Conservation (phyloP, 2,113 vertebrate genomes). For the Ictalurus punctatus region DNA sequence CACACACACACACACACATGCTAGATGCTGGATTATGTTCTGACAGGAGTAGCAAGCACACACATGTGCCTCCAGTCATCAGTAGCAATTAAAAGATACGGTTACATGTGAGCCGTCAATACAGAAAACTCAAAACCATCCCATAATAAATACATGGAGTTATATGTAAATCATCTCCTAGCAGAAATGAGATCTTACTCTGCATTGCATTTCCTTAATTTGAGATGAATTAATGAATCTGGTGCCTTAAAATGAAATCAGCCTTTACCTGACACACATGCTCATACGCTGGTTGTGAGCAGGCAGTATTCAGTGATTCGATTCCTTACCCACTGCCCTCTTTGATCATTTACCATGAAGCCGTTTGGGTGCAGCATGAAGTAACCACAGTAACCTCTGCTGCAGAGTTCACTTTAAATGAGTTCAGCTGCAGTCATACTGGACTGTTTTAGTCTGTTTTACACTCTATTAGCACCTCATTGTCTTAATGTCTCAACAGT, state of each 20-base stretch:
- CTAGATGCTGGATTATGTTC: conserved; percentile 21
- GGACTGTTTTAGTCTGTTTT: not conserved
- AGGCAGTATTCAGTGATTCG: not conserved
- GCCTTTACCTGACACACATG: conserved; percentile 5
- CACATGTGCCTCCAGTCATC: not conserved
- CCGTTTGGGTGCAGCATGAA: conserved; percentile 1
- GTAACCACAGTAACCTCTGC: conserved; percentile 21
- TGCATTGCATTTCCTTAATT: not conserved
- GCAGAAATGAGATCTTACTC: not conserved
- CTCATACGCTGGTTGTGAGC: not conserved
- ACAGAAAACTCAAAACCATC: not conserved
- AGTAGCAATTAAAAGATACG: conserved; percentile 49
- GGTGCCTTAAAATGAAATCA: not conserved
- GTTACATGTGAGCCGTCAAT: conserved; percentile 36
- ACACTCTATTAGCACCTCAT: not conserved
- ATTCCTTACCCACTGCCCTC: not conserved
- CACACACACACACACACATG: conserved; percentile 25
- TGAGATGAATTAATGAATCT: not conserved
- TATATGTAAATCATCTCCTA: not conserved
- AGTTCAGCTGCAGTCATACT: not conserved
- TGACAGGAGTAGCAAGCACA: conserved; percentile 15
- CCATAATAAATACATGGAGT: not conserved
- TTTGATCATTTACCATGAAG: conserved; percentile 8
- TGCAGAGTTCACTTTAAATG: not conserved
- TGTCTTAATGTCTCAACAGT: not conserved